phyloP scores from a whole-genome alignment of 2,888 invertebrate species.

The Noctua pronuba region DNA sequence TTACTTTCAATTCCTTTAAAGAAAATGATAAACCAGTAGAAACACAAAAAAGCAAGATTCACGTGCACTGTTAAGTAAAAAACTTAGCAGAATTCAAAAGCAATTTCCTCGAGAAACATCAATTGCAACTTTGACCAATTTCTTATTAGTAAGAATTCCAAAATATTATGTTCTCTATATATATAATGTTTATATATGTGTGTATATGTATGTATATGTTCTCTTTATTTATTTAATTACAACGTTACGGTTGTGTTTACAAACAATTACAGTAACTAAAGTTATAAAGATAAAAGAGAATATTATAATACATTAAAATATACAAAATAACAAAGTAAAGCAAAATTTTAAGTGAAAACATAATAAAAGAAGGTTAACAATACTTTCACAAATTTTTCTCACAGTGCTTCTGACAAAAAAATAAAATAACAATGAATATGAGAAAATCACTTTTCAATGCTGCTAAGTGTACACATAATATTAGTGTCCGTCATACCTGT shows the following conservation, averaged over 20 bases:
- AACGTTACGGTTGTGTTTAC: too few relatives aligned
- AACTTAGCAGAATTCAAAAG: neutral
- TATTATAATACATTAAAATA: too few relatives aligned
- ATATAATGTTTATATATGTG: too few relatives aligned
- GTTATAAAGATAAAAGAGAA: too few relatives aligned
- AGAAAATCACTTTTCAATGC: neutral
- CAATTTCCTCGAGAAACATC: neutral
- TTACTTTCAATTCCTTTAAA: slow-evolving; percentile 39
- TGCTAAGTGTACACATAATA: neutral
- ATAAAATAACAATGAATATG: neutral
- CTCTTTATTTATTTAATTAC: neutral
- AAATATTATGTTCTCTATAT: neutral
- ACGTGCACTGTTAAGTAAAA: neutral
- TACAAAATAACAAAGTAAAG: too few relatives aligned
- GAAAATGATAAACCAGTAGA: neutral
- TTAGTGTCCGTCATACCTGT: neutral
- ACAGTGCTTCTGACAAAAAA: too few relatives aligned
- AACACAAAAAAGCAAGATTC: neutral
- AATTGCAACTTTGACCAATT: neutral
- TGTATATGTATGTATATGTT: too few relatives aligned
- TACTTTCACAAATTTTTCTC: too few relatives aligned
- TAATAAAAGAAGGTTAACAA: too few relatives aligned
- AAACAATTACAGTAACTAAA: too few relatives aligned
- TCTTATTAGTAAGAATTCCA: neutral
- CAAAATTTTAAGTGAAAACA: too few relatives aligned